These are phyloP conservation scores for Alectoris magna DNA, from an alignment of 2,797 vertebrate genomes.

Conservation along the genomic window DNA sequence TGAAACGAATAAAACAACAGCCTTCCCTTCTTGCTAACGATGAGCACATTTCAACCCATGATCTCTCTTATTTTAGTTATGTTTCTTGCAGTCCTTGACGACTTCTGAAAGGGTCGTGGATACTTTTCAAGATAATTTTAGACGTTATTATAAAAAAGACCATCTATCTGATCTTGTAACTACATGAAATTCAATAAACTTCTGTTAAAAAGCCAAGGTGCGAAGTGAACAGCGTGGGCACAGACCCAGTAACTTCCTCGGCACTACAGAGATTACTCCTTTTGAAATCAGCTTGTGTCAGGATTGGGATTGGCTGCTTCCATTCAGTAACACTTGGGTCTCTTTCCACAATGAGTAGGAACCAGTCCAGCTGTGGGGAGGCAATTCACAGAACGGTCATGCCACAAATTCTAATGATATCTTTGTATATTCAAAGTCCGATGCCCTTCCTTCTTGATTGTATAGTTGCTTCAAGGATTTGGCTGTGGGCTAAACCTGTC, in stretches of 20 bases:
- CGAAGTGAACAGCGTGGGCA: background rate
- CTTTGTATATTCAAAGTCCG: conserved; percentile 22
- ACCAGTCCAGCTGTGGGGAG: background rate
- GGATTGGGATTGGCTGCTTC: background rate
- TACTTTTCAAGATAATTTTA: background rate
- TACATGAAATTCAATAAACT: background rate
- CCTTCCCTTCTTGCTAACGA: background rate
- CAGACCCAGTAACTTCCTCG: background rate
- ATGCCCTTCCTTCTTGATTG: conserved; percentile 9
- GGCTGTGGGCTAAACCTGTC: background rate
- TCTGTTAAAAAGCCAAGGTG: background rate
- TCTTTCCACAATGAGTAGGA: background rate
- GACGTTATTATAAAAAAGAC: background rate
- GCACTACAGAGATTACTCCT: background rate
- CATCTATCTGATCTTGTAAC: background rate
- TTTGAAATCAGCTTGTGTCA: background rate
- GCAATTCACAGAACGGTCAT: conserved; percentile 30
- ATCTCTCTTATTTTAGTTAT: background rate
- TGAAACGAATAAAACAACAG: background rate
- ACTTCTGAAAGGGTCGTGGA: background rate
- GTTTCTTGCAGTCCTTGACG: background rate
- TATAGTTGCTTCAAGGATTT: conserved; percentile 17
- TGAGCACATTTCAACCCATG: background rate
- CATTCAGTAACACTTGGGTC: conserved; percentile 10
- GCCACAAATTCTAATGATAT: conserved; percentile 1